Percentiles rank a stretch among this genome's conserved stretches.
Conservation (phyloP, 2,888 invertebrate genomes). For the Atethmia centrago region DNA sequence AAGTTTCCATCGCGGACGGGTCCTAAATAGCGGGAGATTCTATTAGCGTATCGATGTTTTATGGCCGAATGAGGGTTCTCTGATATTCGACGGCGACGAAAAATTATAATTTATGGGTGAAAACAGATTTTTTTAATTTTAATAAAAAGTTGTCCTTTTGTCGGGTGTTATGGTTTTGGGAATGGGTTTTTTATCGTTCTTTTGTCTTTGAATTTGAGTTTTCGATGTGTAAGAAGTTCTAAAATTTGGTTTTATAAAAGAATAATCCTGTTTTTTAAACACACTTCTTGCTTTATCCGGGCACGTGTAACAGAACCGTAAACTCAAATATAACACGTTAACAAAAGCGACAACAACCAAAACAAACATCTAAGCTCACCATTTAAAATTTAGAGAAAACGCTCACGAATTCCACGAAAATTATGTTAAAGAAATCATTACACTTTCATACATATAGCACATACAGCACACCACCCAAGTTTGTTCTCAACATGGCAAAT, state of each 20-base stretch:
- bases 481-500: conserved; percentile 82
- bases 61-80: conserved; percentile 67
- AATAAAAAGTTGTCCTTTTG: conserved; percentile 35
- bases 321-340: conserved; percentile 21
- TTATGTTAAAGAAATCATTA: conserved; percentile 66
- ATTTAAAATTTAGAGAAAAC: conserved; percentile 58
- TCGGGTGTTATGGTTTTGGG: conserved; percentile 11
- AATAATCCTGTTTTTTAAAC: background rate
- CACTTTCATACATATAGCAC: conserved; percentile 68
- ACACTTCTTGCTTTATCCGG: background rate
- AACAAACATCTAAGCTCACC: conserved; percentile 28
- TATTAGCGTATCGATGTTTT: conserved; percentile 78
- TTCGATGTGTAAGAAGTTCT: no score
- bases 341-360: conserved; percentile 28
- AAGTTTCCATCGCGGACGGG: conserved; percentile 76
- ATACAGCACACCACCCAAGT: conserved; percentile 68
- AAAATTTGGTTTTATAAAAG: background rate
- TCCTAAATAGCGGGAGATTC: conserved; percentile 81
- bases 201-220: conserved; percentile 7
- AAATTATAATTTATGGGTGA: conserved; percentile 65
- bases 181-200: background rate
- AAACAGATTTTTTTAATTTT: conserved; percentile 49
- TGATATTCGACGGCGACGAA: conserved; percentile 60
- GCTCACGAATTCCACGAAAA: conserved; percentile 57
- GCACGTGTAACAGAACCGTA: background rate